Evolutionary conservation across 2,797 vertebrate genomes (phyloP).

Genomic region (Antennarius maculatus): DNA sequence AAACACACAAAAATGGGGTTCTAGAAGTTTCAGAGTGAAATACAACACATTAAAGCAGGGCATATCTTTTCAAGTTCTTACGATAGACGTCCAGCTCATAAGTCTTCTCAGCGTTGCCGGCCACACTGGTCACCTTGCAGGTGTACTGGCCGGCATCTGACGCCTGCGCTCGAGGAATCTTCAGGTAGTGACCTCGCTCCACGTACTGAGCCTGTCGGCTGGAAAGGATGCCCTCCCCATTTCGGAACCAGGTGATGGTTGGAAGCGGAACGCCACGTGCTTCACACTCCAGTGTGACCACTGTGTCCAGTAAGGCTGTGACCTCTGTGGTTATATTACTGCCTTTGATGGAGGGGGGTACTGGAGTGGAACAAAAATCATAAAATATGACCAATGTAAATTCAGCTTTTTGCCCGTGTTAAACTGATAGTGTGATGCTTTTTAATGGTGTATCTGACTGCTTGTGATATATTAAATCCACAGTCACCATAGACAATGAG

Average conservation of each 20-base stretch:
- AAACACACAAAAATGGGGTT: too few species aligned
- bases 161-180: slow-evolving; percentile 85
- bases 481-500: slow-evolving; percentile 87
- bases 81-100: slow-evolving; percentile 90
- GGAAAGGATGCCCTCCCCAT: slow-evolving; percentile 81
- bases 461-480: background rate
- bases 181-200: slow-evolving; percentile 90
- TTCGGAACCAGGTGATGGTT: slow-evolving; percentile 89
- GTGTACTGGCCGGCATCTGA: slow-evolving; percentile 87
- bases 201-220: slow-evolving; percentile 84
- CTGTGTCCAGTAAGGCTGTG: slow-evolving; percentile 82
- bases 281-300: slow-evolving; percentile 91
- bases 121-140: slow-evolving; percentile 86
- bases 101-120: slow-evolving; percentile 86
- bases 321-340: slow-evolving; percentile 87
- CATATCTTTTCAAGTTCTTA: slow-evolving; percentile 67
- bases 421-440: background rate
- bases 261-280: slow-evolving; percentile 89
- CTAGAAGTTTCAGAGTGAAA: too few species aligned
- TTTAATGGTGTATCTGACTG: background rate
- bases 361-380: slow-evolving; percentile 66
- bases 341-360: slow-evolving; percentile 93
- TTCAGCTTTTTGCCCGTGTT: background rate
- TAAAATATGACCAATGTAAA: background rate
- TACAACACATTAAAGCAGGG: too few species aligned